Evolutionary conservation across 2,888 invertebrate species (phyloP).

Genomic region (Diaperis boleti): DNA sequence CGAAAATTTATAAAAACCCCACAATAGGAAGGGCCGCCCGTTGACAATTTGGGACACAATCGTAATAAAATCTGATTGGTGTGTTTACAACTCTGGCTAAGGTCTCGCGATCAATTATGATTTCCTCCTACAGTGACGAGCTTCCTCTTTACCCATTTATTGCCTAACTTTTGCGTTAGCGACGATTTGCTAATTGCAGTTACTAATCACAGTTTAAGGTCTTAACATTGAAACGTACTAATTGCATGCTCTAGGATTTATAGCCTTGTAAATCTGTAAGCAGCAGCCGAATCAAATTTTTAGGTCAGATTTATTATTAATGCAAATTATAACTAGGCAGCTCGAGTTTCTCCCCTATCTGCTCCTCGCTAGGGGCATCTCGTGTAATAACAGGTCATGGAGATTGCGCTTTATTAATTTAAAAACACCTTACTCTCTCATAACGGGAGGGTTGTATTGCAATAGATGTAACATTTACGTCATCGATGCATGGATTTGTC

Average conservation of each 20-base stretch:
- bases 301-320: slow-evolving; percentile 38
- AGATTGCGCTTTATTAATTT: slow-evolving; percentile 38
- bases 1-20: too few species aligned
- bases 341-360: slow-evolving; percentile 36
- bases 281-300: slow-evolving; percentile 24
- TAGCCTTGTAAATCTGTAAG: slow-evolving; percentile 20
- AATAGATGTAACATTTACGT: neutral
- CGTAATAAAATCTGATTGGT: slow-evolving; percentile 20
- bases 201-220: slow-evolving; percentile 28
- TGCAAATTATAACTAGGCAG: slow-evolving; percentile 32
- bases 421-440: slow-evolving; percentile 22
- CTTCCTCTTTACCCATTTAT: slow-evolving; percentile 34
- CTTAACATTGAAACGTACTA: slow-evolving; percentile 34
- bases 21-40: too few species aligned
- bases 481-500: neutral
- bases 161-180: slow-evolving; percentile 20
- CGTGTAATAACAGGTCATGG: slow-evolving; percentile 30
- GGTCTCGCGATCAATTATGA: slow-evolving; percentile 29
- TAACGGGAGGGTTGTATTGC: neutral
- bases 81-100: slow-evolving; percentile 22
- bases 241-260: slow-evolving; percentile 23
- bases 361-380: slow-evolving; percentile 28
- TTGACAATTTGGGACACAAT: too few species aligned
- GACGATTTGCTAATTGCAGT: slow-evolving; percentile 18
- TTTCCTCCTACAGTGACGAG: slow-evolving; percentile 30